Conservation (phyloP, 2,113 vertebrate species). For the Neolamprologus modestus region DNA sequence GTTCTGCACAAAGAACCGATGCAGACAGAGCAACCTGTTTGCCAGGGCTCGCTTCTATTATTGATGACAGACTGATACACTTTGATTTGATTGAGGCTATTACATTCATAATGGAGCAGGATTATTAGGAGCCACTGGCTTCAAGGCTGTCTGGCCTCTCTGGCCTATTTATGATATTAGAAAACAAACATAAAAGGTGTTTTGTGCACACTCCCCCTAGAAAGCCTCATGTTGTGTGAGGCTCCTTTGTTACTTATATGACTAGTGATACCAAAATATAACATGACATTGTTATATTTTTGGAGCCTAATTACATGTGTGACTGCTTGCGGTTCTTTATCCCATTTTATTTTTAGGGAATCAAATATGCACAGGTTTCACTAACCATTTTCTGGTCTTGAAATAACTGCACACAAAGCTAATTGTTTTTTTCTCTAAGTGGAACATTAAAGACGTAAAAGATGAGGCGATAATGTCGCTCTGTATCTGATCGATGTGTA, state of each 20-base stretch:
- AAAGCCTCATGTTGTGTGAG: background rate
- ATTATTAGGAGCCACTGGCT: background rate
- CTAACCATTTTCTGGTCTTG: background rate
- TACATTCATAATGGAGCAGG: conserved; percentile 7
- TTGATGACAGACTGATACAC: conserved; percentile 15
- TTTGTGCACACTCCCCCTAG: background rate
- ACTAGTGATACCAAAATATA: background rate
- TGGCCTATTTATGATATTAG: background rate
- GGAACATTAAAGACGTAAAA: background rate
- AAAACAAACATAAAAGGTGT: background rate
- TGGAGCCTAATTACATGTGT: background rate
- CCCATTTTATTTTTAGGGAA: background rate
- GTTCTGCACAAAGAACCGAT: background rate
- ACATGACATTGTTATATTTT: background rate
- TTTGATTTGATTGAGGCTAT: conserved; percentile 1
- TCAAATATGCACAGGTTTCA: background rate
- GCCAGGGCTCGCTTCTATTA: conserved; percentile 11
- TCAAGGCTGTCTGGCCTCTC: background rate
- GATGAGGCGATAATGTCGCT: background rate
- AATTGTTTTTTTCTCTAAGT: background rate
- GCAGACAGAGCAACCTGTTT: background rate
- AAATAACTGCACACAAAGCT: background rate
- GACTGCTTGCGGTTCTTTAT: background rate
- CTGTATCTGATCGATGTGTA: background rate
- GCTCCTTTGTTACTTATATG: background rate